A percentile compares a stretch with the other conserved stretches of the same genome.
phyloP scores from a whole-genome alignment of 2,888 invertebrate species.

The Tubulanus polymorphus region DNA sequence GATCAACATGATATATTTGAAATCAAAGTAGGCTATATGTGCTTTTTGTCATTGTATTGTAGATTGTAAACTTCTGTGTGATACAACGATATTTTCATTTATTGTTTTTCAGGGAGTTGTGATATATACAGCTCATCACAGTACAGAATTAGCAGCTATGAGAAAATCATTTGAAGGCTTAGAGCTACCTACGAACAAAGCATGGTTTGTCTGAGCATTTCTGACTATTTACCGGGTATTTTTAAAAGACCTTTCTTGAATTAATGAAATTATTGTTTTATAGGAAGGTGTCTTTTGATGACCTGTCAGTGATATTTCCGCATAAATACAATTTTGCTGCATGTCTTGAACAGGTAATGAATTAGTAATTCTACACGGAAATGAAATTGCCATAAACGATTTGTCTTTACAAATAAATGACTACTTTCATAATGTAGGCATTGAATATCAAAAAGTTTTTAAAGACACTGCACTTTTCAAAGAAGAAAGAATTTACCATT shows the following conservation, averaged over 20 bases:
- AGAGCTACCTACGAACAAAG: slow-evolving; percentile 37
- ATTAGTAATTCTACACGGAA: background rate
- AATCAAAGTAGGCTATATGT: slow-evolving; percentile 33
- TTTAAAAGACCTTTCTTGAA: background rate
- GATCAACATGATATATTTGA: slow-evolving; percentile 38
- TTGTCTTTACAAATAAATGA: background rate
- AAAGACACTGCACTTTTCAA: slow-evolving; percentile 71
- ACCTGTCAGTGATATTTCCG: slow-evolving; percentile 50
- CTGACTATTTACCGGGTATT: background rate
- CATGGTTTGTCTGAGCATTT: slow-evolving; percentile 40
- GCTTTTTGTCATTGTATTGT: too few species aligned
- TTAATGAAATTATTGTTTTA: background rate
- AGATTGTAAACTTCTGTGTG: background rate
- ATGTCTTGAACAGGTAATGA: slow-evolving; percentile 50
- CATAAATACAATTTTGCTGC: slow-evolving; percentile 52
- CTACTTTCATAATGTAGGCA: background rate
- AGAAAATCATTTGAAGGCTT: slow-evolving; percentile 27
- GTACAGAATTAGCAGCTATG: slow-evolving; percentile 27
- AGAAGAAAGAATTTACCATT: slow-evolving; percentile 64
- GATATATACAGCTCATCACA: slow-evolving; percentile 26
- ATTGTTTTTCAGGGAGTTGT: slow-evolving; percentile 29
- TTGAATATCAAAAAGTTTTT: background rate
- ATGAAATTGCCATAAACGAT: background rate
- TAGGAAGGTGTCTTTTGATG: slow-evolving; percentile 37
- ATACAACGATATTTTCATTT: too few species aligned